A percentile compares a stretch with the other conserved stretches of the same genome.
Evolutionary conservation across 2,888 invertebrate species (phyloP).

Genomic region (Nymphalis polychloros): DNA sequence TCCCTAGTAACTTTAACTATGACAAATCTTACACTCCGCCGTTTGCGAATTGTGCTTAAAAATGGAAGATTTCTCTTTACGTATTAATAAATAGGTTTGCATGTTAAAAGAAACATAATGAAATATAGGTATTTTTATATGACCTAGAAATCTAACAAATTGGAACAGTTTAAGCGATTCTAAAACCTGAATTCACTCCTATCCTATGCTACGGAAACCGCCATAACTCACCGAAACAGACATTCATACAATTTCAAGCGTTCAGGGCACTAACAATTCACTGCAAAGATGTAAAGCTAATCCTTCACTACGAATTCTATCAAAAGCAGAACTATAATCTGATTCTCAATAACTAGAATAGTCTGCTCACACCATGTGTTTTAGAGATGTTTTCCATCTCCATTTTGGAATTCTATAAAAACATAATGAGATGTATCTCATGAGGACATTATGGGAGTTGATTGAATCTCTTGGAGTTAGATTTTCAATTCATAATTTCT

Average conservation of each 20-base stretch:
- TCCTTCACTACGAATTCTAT: constrained; percentile 1
- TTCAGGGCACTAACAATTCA: constrained; percentile 33
- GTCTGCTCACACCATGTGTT: too few species aligned
- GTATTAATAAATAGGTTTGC: too few species aligned
- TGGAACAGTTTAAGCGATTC: constrained; percentile 16
- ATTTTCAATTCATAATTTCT: too few species aligned
- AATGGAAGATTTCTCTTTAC: too few species aligned
- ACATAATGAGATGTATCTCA: too few species aligned
- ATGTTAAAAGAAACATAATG: not conserved
- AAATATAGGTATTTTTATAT: not conserved
- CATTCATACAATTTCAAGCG: constrained; percentile 41
- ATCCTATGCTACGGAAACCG: constrained; percentile 21
- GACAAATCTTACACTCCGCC: too few species aligned
- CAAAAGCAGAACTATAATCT: not conserved
- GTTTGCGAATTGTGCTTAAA: too few species aligned
- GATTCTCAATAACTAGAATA: not conserved
- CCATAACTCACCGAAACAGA: constrained; percentile 29
- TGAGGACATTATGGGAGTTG: too few species aligned
- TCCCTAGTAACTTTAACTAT: too few species aligned
- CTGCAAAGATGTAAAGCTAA: constrained; percentile 32
- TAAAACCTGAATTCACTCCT: constrained; percentile 14
- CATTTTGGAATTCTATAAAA: too few species aligned
- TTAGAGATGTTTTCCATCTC: too few species aligned
- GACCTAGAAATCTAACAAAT: constrained; percentile 16
- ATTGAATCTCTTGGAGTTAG: too few species aligned